Evolutionary conservation across 2,888 invertebrate species (phyloP), one percentile per base, ranked within the genome.

Genomic region (Pachydiplax longipennis): DNA sequence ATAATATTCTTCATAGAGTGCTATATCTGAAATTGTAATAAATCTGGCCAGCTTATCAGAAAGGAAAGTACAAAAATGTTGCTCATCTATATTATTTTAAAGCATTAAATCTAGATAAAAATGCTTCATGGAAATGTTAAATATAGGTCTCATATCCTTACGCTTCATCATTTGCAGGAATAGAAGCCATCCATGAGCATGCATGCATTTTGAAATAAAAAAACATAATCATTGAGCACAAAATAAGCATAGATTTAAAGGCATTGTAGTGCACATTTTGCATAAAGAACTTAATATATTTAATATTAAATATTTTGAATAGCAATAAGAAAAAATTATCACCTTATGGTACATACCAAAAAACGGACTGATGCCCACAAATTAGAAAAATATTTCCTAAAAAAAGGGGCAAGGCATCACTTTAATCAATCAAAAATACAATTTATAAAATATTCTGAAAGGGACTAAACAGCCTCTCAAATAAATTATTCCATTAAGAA

Each of bases 361-460:
- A 83, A 87, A 87, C 58, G 65, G 61, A 65, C 87, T 87, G 87
- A 87, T 87, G 87, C 87, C 87, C 87, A 87, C 87, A 87, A 87
- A 87, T 87, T 87, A 87, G 87, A 87, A 87, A 87, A 87, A 87
- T 87, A 87, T 87, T 65, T 87, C 87, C 87, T 87, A 87, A 87
- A 87, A 87, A 87, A 87, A 87, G 87, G 87, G 87, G 58, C 61
- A 87, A 87, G 87, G 87, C 87, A 87, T 87, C 87, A 87, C 65
- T 87, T 87, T 65, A 87, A 87, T 87, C 87, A 87, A 87, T 87
- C 87, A 87, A 87, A 87, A 87, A 87, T 65, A 87, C 87, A 87
- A 87, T 87, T 61, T 61, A 87, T 61, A 87, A 87, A 87, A 87
- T 87, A 87, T 87, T n/a, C 22, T 15, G 35, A 65, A 87, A 87